Percentiles rank a stretch among this genome's conserved stretches.
These are phyloP conservation scores for Vulpes lagopus DNA, from an alignment of 2,113 vertebrate genomes.

Conservation along the genomic window DNA sequence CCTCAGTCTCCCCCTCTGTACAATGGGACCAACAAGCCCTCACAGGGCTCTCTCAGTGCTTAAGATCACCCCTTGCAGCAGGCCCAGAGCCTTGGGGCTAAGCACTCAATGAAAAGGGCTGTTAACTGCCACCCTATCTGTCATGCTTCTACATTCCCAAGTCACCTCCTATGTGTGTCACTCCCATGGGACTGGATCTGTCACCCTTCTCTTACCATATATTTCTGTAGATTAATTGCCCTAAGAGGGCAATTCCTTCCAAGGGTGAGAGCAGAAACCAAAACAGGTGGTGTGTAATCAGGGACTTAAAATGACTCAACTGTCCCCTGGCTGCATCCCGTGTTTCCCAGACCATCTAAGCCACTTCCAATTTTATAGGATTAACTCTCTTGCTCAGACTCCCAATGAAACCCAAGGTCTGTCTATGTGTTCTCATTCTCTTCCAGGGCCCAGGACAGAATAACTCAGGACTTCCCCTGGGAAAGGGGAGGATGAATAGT, in stretches of 20 bases:
- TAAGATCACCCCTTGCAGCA: not conserved
- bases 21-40: not conserved
- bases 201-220: not conserved
- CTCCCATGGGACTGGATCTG: not conserved
- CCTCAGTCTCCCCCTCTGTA: not conserved
- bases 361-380: slow-evolving; percentile 64
- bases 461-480: slow-evolving; percentile 7
- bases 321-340: not conserved
- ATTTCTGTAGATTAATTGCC: slow-evolving; percentile 30
- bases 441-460: slow-evolving; percentile 5
- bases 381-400: slow-evolving; percentile 68
- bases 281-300: slow-evolving; percentile 67
- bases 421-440: not conserved
- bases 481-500: not conserved
- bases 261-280: slow-evolving; percentile 21
- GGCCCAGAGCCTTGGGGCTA: not conserved
- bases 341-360: slow-evolving; percentile 69
- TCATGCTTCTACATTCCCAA: not conserved
- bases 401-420: slow-evolving; percentile 2
- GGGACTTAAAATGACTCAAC: slow-evolving; percentile 66
- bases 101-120: not conserved
- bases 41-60: not conserved
- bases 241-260: slow-evolving; percentile 17
- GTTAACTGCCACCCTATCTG: not conserved
- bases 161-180: not conserved